phyloP scores from a whole-genome alignment of 2,797 vertebrate genomes.

The Anomalospiza imberbis region DNA sequence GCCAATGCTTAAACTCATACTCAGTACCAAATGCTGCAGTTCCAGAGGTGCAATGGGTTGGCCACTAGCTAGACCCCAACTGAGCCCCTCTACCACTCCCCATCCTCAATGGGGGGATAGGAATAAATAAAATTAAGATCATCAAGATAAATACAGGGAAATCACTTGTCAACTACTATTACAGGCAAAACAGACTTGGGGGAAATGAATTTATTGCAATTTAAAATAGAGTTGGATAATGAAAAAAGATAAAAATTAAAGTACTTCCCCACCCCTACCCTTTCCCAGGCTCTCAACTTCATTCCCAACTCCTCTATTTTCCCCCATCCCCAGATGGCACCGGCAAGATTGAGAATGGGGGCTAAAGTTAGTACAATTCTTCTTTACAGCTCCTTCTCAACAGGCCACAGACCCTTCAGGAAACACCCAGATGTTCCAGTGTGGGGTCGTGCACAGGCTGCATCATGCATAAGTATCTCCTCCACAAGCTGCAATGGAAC shows the following conservation, averaged over 20 bases:
- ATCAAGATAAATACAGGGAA: neutral
- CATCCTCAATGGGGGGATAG: fast-evolving
- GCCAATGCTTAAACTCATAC: neutral
- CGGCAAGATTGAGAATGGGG: neutral
- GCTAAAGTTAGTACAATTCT: neutral
- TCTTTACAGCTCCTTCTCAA: neutral
- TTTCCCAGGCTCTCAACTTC: neutral
- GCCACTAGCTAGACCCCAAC: neutral
- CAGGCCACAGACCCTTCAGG: neutral
- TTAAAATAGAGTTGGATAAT: neutral
- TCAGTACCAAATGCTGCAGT: neutral
- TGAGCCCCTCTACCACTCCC: neutral
- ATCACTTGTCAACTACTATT: neutral
- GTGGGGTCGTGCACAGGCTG: neutral
- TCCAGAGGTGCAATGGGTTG: neutral
- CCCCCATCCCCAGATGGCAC: neutral
- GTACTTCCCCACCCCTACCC: neutral
- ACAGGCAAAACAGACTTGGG: neutral
- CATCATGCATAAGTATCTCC: neutral
- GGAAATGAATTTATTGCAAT: neutral
- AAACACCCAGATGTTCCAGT: neutral
- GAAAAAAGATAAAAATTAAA: neutral
- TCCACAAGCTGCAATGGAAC: neutral
- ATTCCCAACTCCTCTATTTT: neutral
- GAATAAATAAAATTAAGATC: neutral